Base-by-base conservation (phyloP, 2,797 vertebrate genomes). In the Brachymystax lenok region DNA sequence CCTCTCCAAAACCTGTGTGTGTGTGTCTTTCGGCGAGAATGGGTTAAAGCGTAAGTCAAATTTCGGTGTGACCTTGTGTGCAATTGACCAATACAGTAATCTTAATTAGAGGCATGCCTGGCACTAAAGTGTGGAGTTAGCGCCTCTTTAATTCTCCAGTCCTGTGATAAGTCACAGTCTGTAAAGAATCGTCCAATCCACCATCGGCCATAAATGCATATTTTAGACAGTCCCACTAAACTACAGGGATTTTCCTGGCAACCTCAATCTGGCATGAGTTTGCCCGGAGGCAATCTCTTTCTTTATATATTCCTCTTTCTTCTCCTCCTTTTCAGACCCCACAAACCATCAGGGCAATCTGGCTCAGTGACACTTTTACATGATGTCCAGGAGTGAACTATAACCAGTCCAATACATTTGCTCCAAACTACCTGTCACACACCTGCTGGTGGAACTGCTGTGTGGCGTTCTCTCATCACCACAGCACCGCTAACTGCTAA, bases 351-450 rank as follows among this genome's bases (percentile, higher is more conserved):
- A 85, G 87, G 79, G 71, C 87, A 87, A 86, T 92, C 87, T 85
- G 86, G 76, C 83, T 79, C 63, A 1, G 72, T 89, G 87, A 91
- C 89, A 90, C 80, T 85, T 90, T 86, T 85, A 88, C 90, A 88
- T 84, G 85, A 87, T 87, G 86, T 92, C 87, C 86, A 61, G 71
- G 69, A 70, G 4, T 85, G 86, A 91, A 86, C 91, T 87, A 51
- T 84, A 85, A 92, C 89, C 91, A 7, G 1, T 83, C 77, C 88
- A 82, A 91, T 90, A 86, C 90, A 93, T 93, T 89, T 88, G 80
- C 80, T 66, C 84, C 81, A 89, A 90, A 91, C 90, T 83, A 90
- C 82, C 90, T 91, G 90, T 90, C 91, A 92, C 86, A 90, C 82
- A 89, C 87, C 89, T 91, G 87, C 91, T 87, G 89, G 54, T 70